Conservation (phyloP, 1,140 invertebrate species). For the Paramacrobiotus metropolitanus region DNA sequence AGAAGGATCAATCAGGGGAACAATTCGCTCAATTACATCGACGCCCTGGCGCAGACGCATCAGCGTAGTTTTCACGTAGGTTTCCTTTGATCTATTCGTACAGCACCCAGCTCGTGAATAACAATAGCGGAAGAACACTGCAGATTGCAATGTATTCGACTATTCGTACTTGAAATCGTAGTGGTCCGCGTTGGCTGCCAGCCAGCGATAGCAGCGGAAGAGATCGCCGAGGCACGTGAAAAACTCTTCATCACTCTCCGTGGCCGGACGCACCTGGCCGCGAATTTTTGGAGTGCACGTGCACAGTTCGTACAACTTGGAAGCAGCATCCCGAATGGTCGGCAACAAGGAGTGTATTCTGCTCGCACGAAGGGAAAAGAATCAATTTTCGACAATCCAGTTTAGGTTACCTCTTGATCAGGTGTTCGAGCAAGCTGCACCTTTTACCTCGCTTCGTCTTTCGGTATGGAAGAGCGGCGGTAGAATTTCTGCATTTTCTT, state of each 20-base stretch:
- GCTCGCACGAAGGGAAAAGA: background rate
- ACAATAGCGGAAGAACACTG: background rate
- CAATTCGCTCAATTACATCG: background rate
- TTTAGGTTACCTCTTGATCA: no score
- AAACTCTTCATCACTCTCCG: background rate
- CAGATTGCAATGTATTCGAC: background rate
- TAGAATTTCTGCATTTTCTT: no score
- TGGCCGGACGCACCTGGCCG: background rate
- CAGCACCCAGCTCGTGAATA: no score
- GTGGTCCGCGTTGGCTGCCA: background rate
- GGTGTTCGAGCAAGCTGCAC: no score
- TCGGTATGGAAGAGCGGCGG: no score
- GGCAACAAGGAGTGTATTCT: background rate
- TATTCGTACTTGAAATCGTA: background rate
- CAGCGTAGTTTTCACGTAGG: background rate
- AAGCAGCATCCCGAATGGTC: background rate
- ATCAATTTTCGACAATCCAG: no score
- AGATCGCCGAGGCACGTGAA: background rate
- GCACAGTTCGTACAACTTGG: background rate
- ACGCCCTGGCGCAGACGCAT: background rate
- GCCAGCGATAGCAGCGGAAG: constrained; percentile 4
- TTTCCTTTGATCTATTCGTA: background rate
- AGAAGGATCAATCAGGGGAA: background rate
- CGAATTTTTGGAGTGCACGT: background rate
- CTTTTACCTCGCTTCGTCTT: no score